These are phyloP conservation scores for Porites australiensis DNA, from an alignment of 64 coral and sea anemone genomes.

Conservation along the genomic window DNA sequence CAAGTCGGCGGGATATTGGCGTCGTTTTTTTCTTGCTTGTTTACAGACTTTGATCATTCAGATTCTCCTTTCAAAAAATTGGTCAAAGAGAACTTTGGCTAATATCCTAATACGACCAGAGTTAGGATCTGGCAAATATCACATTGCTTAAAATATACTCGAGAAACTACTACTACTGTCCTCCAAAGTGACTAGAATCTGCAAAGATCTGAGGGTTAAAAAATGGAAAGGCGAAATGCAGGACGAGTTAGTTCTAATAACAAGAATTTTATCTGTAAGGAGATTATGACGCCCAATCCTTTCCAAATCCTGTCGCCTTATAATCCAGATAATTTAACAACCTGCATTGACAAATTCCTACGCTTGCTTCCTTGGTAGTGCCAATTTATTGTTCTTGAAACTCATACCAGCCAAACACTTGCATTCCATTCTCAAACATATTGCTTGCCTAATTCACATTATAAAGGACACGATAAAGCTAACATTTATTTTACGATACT, in stretches of 20 bases:
- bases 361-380: neutral
- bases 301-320: conserved; percentile 6
- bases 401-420: neutral
- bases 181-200: too few relatives aligned
- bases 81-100: neutral
- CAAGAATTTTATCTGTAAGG: conserved; percentile 31
- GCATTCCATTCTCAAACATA: neutral
- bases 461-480: too few relatives aligned
- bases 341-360: neutral
- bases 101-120: conserved; percentile 16
- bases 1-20: conserved; percentile 11
- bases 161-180: neutral
- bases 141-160: neutral
- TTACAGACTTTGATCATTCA: neutral
- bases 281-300: conserved; percentile 27
- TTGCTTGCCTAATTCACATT: too few relatives aligned
- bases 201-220: neutral
- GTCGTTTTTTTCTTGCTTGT: conserved; percentile 9
- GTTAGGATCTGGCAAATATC: neutral
- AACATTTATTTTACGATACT: neutral
- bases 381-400: neutral
- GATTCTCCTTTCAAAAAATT: neutral
- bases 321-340: conserved; percentile 40
- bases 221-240: neutral
- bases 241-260: conserved; percentile 20